phyloP scores from a whole-genome alignment of 2,797 vertebrate genomes.

The Hemibagrus guttatus region DNA sequence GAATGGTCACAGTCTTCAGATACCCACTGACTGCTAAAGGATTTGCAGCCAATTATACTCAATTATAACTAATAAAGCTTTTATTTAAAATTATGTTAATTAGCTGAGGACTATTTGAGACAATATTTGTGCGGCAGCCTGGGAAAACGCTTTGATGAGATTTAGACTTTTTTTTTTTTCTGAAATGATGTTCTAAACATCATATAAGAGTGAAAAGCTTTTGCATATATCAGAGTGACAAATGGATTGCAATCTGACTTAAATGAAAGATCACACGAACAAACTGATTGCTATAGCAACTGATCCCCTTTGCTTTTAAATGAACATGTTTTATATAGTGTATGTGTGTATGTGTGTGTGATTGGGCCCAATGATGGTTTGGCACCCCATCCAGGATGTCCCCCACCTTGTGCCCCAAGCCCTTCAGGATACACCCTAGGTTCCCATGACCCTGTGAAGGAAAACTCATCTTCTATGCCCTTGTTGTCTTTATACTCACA shows the following conservation, averaged over 20 bases:
- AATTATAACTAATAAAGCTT: neutral
- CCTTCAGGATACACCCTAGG: too few relatives aligned
- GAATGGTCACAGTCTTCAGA: neutral
- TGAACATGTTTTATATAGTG: neutral
- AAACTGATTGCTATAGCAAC: neutral
- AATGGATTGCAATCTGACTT: neutral
- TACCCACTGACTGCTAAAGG: constrained; percentile 1
- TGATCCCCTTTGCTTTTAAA: neutral
- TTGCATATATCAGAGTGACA: neutral
- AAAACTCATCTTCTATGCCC: too few relatives aligned
- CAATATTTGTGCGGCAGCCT: neutral
- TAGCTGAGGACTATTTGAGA: neutral
- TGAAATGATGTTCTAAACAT: neutral
- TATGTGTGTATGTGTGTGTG: too few relatives aligned
- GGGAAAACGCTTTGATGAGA: neutral
- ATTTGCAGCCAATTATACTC: neutral
- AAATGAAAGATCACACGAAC: neutral
- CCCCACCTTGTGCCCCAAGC: too few relatives aligned
- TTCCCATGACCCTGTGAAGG: too few relatives aligned
- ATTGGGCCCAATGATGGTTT: too few relatives aligned
- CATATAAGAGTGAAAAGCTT: neutral
- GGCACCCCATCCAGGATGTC: too few relatives aligned
- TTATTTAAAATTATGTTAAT: constrained; percentile 1
- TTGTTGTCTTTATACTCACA: too few relatives aligned
- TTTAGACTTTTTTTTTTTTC: neutral